These are phyloP conservation scores for Chaenogobius annularis DNA, from an alignment of 2,113 vertebrate genomes.

Conservation along the genomic window DNA sequence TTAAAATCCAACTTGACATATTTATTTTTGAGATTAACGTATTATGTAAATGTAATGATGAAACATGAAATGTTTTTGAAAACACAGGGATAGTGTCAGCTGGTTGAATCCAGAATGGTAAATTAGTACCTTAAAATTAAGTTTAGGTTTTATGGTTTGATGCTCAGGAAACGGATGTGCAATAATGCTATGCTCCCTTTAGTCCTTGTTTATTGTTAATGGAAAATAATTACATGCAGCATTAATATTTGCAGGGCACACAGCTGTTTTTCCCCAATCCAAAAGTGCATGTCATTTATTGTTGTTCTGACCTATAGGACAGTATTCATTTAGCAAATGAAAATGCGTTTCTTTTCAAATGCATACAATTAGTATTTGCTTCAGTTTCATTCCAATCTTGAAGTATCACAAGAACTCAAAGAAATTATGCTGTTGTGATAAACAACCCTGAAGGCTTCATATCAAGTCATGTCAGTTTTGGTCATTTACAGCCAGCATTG, in stretches of 20 bases:
- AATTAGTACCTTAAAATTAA: constrained; percentile 20
- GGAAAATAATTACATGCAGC: constrained; percentile 9
- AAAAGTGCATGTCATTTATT: constrained; percentile 2
- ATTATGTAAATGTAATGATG: constrained; percentile 1
- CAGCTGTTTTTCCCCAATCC: background rate
- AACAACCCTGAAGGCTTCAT: constrained; percentile 24
- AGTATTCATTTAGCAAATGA: constrained; percentile 12
- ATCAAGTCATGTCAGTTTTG: constrained; percentile 27
- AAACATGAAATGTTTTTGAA: background rate
- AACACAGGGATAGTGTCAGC: background rate
- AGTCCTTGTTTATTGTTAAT: constrained; percentile 9
- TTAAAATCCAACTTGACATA: constrained; percentile 7
- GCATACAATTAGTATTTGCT: constrained; percentile 48
- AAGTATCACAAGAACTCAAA: constrained; percentile 40
- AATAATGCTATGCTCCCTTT: constrained; percentile 31
- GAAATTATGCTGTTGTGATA: constrained; percentile 32
- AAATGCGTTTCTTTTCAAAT: constrained; percentile 46
- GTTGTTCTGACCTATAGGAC: background rate
- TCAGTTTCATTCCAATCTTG: constrained; percentile 72
- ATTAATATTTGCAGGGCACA: constrained; percentile 3
- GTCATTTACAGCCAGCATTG: constrained; percentile 35
- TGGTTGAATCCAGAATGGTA: constrained; percentile 18
- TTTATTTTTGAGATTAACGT: background rate
- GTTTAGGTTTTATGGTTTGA: constrained; percentile 36
- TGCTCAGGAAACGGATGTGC: constrained; percentile 54